Evolutionary conservation across 2,888 invertebrate species (phyloP).

Genomic region (Allophyes oxyacanthae): DNA sequence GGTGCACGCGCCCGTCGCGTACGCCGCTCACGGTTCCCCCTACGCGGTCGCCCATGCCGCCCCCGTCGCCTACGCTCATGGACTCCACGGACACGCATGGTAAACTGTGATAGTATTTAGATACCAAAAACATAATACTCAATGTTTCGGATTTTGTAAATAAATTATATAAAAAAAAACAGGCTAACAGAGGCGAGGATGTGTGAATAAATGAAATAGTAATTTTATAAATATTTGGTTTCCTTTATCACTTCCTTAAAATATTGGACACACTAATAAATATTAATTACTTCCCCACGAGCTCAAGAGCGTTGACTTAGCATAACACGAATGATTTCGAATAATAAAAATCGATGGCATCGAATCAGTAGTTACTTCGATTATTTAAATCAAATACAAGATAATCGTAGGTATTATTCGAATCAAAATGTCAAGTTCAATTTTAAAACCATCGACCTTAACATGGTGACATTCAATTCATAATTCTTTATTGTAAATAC

Average conservation of each 20-base stretch:
- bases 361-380: conserved; percentile 40
- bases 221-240: conserved; percentile 59
- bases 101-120: conserved; percentile 84
- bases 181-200: conserved; percentile 83
- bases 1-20: conserved; percentile 68
- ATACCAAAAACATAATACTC: conserved; percentile 84
- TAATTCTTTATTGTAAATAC: conserved; percentile 20
- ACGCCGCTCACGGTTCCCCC: conserved; percentile 70
- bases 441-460: conserved; percentile 58
- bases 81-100: conserved; percentile 77
- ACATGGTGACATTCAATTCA: conserved; percentile 53
- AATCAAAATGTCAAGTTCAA: conserved; percentile 54
- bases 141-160: conserved; percentile 79
- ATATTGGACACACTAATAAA: conserved; percentile 13
- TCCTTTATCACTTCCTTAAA: conserved; percentile 25
- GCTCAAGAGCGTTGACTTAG: conserved; percentile 13
- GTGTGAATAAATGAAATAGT: conserved; percentile 86
- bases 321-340: conserved; percentile 20
- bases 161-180: conserved; percentile 79
- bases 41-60: conserved; percentile 63
- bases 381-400: conserved; percentile 47
- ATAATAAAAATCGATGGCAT: conserved; percentile 23
- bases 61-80: conserved; percentile 59
- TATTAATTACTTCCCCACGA: conserved; percentile 8
- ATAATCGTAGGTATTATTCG: conserved; percentile 39